Conservation (phyloP, 2,797 vertebrate genomes). For the Philypnodon macrostomus region DNA sequence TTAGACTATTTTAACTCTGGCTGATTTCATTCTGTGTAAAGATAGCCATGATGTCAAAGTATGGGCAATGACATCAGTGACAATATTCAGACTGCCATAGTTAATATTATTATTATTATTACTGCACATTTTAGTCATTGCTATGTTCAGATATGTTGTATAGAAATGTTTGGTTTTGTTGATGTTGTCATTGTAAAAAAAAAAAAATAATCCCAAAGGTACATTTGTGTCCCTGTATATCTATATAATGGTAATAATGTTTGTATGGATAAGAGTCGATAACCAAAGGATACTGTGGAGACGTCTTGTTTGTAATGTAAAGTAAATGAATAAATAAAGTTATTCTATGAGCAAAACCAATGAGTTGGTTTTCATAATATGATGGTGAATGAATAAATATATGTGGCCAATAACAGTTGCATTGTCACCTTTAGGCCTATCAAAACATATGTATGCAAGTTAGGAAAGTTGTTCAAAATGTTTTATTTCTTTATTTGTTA, state of each 20-base stretch:
- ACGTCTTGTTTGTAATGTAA: constrained; percentile 72
- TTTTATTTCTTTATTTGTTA: no score
- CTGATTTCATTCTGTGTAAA: constrained; percentile 46
- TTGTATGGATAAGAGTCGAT: constrained; percentile 68
- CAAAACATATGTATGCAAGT: no score
- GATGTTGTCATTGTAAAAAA: constrained; percentile 26
- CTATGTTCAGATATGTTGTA: constrained; percentile 35
- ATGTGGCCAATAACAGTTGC: no score
- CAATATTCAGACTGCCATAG: constrained; percentile 45
- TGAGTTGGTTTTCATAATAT: background rate
- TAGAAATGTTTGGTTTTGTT: constrained; percentile 35
- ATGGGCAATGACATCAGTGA: constrained; percentile 25
- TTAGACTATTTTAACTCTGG: constrained; percentile 34
- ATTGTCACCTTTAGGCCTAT: no score
- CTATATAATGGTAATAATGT: constrained; percentile 53
- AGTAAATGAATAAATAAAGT: constrained; percentile 62
- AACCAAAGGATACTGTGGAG: constrained; percentile 54
- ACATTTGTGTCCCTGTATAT: constrained; percentile 41
- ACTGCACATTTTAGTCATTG: constrained; percentile 54
- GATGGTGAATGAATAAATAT: no score
- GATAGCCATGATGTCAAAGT: constrained; percentile 40
- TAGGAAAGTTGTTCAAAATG: no score
- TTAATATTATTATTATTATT: constrained; percentile 23
- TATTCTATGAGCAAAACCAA: constrained; percentile 65
- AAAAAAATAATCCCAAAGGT: constrained; percentile 14